Percentiles rank a stretch among this genome's conserved stretches.
Evolutionary conservation across 2,797 vertebrate species (phyloP).

Genomic region (Coregonus suidteri): DNA sequence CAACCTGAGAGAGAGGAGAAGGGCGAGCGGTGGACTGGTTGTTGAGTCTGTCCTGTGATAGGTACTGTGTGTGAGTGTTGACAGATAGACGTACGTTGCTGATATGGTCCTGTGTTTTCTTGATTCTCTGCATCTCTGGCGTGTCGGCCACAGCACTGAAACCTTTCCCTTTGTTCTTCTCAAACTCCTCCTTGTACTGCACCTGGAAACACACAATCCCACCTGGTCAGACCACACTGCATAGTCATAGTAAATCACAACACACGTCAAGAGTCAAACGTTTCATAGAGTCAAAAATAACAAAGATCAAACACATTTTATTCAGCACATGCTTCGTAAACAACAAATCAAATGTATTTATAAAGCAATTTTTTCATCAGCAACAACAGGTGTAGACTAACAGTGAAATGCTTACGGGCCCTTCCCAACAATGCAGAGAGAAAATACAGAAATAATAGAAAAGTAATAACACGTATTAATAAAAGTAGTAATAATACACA

Average conservation of each 20-base stretch:
- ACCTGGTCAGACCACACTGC: background rate
- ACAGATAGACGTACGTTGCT: slow-evolving; percentile 85
- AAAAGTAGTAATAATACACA: too few species aligned
- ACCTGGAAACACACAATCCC: slow-evolving; percentile 73
- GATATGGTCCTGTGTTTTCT: slow-evolving; percentile 95
- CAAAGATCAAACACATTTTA: too few species aligned
- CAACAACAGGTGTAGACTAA: too few species aligned
- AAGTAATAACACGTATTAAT: too few species aligned
- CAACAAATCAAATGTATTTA: background rate
- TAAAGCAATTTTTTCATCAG: too few species aligned
- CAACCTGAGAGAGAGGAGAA: background rate
- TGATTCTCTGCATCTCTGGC: slow-evolving; percentile 93
- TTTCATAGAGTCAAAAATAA: background rate
- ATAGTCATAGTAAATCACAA: background rate
- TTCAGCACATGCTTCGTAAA: background rate
- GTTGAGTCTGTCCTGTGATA: too few species aligned
- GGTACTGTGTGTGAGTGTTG: background rate
- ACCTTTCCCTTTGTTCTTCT: slow-evolving; percentile 95
- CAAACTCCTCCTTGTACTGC: slow-evolving; percentile 95
- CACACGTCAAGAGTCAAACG: slow-evolving; percentile 2
- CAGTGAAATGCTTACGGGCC: too few species aligned
- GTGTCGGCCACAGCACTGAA: slow-evolving; percentile 93
- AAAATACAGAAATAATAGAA: too few species aligned
- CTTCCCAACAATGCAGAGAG: too few species aligned
- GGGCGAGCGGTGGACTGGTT: background rate